These are phyloP conservation scores for Orestias chungarensis DNA, from an alignment of 2,797 vertebrate genomes.

Conservation along the genomic window DNA sequence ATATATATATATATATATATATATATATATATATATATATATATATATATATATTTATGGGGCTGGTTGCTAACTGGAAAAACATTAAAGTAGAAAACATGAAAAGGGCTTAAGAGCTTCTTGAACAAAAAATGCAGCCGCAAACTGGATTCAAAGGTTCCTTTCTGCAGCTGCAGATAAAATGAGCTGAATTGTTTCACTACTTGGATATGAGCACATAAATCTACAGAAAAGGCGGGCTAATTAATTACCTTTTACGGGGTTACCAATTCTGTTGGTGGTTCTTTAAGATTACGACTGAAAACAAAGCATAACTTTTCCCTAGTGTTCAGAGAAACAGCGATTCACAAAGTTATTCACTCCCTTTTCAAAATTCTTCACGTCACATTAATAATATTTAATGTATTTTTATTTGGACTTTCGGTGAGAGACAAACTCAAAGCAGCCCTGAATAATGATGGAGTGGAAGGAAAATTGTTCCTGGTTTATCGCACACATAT, in stretches of 20 bases:
- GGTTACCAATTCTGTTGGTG: not conserved
- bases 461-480: not conserved
- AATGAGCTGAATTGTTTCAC: slow-evolving; percentile 16
- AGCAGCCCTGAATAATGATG: not conserved
- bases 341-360: not conserved
- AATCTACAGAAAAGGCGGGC: not conserved
- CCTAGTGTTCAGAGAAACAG: not conserved
- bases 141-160: slow-evolving; percentile 21
- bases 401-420: not conserved
- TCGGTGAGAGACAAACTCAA: not conserved
- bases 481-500: not conserved
- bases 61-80: slow-evolving; percentile 17
- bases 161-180: slow-evolving; percentile 26
- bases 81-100: slow-evolving; percentile 19
- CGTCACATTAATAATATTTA: not conserved
- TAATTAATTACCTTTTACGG: not conserved
- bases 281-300: not conserved
- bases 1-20: too few relatives aligned
- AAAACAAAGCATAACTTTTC: not conserved
- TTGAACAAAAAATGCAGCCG: slow-evolving; percentile 3
- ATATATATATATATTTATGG: too few relatives aligned
- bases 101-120: slow-evolving; percentile 8
- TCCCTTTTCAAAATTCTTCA: not conserved
- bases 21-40: too few relatives aligned
- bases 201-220: slow-evolving; percentile 5